Evolutionary conservation across 2,797 vertebrate genomes (phyloP).

Genomic region (Nannoperca obscura): DNA sequence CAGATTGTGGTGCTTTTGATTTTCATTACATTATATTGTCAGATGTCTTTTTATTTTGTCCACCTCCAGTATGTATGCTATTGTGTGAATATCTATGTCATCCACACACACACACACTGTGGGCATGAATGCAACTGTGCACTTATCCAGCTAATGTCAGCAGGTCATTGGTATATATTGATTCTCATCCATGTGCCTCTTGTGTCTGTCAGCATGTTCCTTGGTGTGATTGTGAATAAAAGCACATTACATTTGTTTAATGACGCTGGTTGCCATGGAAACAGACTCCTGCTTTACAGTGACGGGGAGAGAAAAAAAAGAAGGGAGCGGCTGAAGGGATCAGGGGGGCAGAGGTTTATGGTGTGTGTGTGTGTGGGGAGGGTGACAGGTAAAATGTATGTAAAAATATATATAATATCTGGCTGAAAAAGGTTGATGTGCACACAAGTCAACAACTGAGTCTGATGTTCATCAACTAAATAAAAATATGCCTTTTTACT

Average conservation of each 20-base stretch:
- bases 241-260: constrained; percentile 78
- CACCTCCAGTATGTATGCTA: neutral
- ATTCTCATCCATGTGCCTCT: constrained; percentile 41
- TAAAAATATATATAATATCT: constrained; percentile 26
- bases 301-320: constrained; percentile 30
- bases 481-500: constrained; percentile 23
- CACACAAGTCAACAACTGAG: constrained; percentile 5
- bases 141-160: constrained; percentile 10
- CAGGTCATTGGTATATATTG: constrained; percentile 37
- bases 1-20: neutral
- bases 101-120: neutral
- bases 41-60: neutral
- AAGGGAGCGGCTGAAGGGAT: constrained; percentile 62
- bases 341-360: constrained; percentile 44
- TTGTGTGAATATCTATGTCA: neutral
- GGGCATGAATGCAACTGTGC: neutral
- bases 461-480: constrained; percentile 35
- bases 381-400: constrained; percentile 38
- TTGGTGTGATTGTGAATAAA: constrained; percentile 58
- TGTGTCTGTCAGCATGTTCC: constrained; percentile 58
- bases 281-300: constrained; percentile 73
- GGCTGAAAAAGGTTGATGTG: constrained; percentile 15
- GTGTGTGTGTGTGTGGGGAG: constrained; percentile 1
- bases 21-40: neutral
- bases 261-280: constrained; percentile 81